Evolutionary conservation across 1,140 invertebrate species (phyloP).

Genomic region (Caerostris extrusa): DNA sequence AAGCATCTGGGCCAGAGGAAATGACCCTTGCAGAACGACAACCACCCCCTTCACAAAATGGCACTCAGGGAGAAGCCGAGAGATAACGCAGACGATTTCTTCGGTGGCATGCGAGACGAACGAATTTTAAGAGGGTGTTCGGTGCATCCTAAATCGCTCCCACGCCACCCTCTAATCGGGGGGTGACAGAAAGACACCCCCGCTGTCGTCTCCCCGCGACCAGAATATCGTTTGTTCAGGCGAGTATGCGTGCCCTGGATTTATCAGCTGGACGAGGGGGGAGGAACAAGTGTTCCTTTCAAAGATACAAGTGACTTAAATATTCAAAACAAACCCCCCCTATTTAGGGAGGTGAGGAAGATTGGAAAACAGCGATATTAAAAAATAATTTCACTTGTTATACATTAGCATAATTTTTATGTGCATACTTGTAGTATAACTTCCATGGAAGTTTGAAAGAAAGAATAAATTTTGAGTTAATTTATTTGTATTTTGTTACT

Average conservation of each 20-base stretch:
- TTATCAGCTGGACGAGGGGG: not conserved
- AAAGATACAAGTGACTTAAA: not conserved
- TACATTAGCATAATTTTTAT: conserved; percentile 4
- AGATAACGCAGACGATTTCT: conserved; percentile 3
- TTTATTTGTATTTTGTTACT: too few relatives aligned
- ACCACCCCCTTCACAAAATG: not conserved
- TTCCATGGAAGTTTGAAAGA: too few relatives aligned
- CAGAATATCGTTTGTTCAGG: not conserved
- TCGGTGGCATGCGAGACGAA: not conserved
- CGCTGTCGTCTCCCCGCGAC: not conserved
- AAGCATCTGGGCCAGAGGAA: not conserved
- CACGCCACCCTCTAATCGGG: not conserved
- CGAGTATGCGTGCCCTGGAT: not conserved
- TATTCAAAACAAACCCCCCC: not conserved
- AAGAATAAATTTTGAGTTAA: too few relatives aligned
- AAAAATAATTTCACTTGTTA: not conserved
- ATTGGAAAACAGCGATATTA: not conserved
- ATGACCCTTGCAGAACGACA: conserved; percentile 19
- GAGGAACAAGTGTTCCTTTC: not conserved
- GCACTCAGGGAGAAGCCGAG: not conserved
- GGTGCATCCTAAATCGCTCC: not conserved
- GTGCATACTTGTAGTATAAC: not conserved
- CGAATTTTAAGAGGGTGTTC: conserved; percentile 6
- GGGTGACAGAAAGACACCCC: not conserved
- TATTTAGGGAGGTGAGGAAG: not conserved